Evolutionary conservation across 2,888 invertebrate species (phyloP).

Genomic region (Sericinus montela): DNA sequence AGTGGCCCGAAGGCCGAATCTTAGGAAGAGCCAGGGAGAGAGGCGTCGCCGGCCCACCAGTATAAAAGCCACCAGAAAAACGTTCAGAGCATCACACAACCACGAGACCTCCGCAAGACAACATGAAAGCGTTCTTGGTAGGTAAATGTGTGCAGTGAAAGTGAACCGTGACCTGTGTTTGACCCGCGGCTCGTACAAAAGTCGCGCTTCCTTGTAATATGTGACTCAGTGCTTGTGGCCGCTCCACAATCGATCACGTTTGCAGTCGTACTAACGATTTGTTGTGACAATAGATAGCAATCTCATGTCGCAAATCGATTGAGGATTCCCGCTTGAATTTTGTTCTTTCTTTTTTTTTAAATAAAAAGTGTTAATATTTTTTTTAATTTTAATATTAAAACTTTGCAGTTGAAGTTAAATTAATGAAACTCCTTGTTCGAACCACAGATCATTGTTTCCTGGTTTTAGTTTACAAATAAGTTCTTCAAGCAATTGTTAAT

Average conservation of each 20-base stretch:
- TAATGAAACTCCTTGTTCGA: background rate
- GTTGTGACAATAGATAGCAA: conserved; percentile 12
- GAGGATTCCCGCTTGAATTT: conserved; percentile 1
- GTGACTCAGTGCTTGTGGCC: conserved; percentile 51
- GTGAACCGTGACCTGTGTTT: conserved; percentile 67
- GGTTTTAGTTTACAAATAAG: too few species aligned
- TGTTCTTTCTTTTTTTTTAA: background rate
- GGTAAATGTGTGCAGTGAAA: conserved; percentile 73
- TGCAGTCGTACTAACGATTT: conserved; percentile 1
- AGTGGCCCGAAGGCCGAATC: conserved; percentile 75
- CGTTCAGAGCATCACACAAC: conserved; percentile 72
- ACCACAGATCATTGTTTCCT: conserved; percentile 4
- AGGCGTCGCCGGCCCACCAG: conserved; percentile 57
- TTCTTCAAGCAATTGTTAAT: background rate
- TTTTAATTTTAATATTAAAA: background rate
- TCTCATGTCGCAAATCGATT: conserved; percentile 11
- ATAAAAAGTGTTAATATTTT: background rate
- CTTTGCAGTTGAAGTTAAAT: background rate
- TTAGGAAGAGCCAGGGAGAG: conserved; percentile 77
- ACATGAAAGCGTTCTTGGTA: conserved; percentile 80
- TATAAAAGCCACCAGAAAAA: conserved; percentile 63
- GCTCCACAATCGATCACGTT: conserved; percentile 29
- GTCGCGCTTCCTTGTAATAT: conserved; percentile 47
- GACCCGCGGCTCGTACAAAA: conserved; percentile 43
- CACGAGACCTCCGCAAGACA: conserved; percentile 73